A percentile compares a stretch with the other conserved stretches of the same genome.
Conservation (phyloP, 1,140 invertebrate genomes). For the Meloidogyne exigua region DNA sequence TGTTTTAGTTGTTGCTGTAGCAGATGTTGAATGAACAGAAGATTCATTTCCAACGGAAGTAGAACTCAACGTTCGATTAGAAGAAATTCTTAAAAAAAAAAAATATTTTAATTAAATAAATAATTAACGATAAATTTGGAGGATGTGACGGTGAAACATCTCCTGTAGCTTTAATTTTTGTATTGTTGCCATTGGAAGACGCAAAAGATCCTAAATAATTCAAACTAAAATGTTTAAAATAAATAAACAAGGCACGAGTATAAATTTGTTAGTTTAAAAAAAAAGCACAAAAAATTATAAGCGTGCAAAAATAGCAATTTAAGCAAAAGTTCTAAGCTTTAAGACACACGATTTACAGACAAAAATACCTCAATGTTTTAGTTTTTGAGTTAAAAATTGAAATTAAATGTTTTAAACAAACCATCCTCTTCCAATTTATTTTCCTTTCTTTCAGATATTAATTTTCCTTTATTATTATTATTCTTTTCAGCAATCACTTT, state of each 20-base stretch:
- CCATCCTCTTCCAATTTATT: not conserved
- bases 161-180: not conserved
- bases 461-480: not conserved
- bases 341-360: not conserved
- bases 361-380: not conserved
- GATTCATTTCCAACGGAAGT: slow-evolving; percentile 2
- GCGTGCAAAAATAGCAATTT: slow-evolving; percentile 1
- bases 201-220: slow-evolving; percentile 11
- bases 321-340: not conserved
- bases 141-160: not conserved
- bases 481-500: not conserved
- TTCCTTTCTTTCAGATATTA: not conserved
- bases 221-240: not conserved
- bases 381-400: not conserved
- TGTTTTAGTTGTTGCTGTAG: slow-evolving; percentile 19
- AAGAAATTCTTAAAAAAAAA: not conserved
- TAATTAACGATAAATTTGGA: not conserved
- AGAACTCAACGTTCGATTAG: slow-evolving; percentile 18
- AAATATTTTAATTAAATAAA: not conserved
- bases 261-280: slow-evolving; percentile 4
- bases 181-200: not conserved
- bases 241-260: not conserved
- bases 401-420: not conserved
- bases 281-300: slow-evolving; percentile 17
- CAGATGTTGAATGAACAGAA: not conserved